Conservation (phyloP, 2,113 vertebrate species). For the Macrotis lagotis region DNA sequence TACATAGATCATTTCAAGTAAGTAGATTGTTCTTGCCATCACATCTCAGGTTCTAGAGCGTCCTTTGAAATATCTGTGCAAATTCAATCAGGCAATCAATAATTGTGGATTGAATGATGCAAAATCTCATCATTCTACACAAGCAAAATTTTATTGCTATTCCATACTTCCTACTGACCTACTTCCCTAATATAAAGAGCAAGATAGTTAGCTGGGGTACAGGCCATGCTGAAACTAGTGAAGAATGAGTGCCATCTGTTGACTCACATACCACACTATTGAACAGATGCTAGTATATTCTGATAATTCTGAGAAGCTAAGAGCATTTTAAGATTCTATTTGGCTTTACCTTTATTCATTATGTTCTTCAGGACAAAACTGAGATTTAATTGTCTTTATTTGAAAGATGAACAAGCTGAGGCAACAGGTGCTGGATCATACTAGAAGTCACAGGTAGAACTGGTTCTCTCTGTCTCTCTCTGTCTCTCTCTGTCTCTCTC, state of each 20-base stretch:
- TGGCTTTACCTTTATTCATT: slow-evolving; percentile 31
- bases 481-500: background rate
- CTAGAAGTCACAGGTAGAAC: background rate
- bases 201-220: slow-evolving; percentile 27
- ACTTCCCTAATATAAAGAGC: slow-evolving; percentile 64
- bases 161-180: slow-evolving; percentile 65
- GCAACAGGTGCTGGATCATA: background rate
- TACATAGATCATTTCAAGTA: slow-evolving; percentile 12
- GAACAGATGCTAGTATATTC: background rate
- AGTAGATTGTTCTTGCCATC: slow-evolving; percentile 33
- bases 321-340: slow-evolving; percentile 42
- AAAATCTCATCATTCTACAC: slow-evolving; percentile 59
- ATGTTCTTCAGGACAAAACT: background rate
- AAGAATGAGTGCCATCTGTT: slow-evolving; percentile 58
- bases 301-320: slow-evolving; percentile 11
- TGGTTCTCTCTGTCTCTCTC: background rate
- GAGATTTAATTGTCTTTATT: slow-evolving; percentile 1
- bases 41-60: slow-evolving; percentile 11
- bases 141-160: background rate
- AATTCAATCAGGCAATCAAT: slow-evolving; percentile 62
- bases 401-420: background rate
- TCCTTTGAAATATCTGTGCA: slow-evolving; percentile 46
- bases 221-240: slow-evolving; percentile 54
- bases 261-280: background rate
- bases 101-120: slow-evolving; percentile 67